A percentile compares a stretch with the other conserved stretches of the same genome.
These are phyloP conservation scores for Drosophila melanica DNA, from an alignment of 1,140 invertebrate genomes.

Conservation along the genomic window DNA sequence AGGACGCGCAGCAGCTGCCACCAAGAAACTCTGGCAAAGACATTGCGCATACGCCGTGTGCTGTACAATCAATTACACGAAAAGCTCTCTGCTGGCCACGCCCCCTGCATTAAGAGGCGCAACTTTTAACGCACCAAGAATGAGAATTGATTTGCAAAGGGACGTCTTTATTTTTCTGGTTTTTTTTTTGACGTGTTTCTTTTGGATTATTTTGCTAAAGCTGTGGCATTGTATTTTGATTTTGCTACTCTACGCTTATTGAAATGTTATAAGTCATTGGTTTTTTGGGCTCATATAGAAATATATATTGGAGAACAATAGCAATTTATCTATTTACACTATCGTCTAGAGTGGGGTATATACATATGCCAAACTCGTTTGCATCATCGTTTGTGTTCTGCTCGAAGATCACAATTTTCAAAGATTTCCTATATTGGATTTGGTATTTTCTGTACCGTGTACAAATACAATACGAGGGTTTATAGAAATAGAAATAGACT, in stretches of 20 bases:
- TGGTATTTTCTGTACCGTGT: background rate
- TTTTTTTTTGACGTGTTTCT: constrained; percentile 2
- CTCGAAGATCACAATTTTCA: constrained; percentile 25
- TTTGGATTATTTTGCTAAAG: constrained; percentile 45
- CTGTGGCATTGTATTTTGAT: constrained; percentile 52
- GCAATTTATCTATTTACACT: too few species aligned
- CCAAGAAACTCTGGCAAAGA: background rate
- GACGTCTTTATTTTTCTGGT: constrained; percentile 15
- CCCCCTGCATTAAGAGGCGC: constrained; percentile 61
- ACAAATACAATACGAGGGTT: background rate
- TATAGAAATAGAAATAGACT: too few species aligned
- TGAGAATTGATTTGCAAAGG: constrained; percentile 33
- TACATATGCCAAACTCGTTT: constrained; percentile 17
- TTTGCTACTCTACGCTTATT: constrained; percentile 23
- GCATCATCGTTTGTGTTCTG: constrained; percentile 43
- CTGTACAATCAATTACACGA: constrained; percentile 67
- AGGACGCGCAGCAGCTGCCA: constrained; percentile 1
- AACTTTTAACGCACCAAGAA: constrained; percentile 36
- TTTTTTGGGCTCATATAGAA: background rate
- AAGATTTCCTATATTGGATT: constrained; percentile 12
- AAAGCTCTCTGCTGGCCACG: constrained; percentile 48
- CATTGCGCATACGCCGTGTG: constrained; percentile 41
- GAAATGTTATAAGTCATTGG: constrained; percentile 49
- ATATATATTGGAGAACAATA: too few species aligned
- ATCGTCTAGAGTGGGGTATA: too few species aligned